Conservation (phyloP, 1,140 invertebrate species). For the Eufriesea mexicana region DNA sequence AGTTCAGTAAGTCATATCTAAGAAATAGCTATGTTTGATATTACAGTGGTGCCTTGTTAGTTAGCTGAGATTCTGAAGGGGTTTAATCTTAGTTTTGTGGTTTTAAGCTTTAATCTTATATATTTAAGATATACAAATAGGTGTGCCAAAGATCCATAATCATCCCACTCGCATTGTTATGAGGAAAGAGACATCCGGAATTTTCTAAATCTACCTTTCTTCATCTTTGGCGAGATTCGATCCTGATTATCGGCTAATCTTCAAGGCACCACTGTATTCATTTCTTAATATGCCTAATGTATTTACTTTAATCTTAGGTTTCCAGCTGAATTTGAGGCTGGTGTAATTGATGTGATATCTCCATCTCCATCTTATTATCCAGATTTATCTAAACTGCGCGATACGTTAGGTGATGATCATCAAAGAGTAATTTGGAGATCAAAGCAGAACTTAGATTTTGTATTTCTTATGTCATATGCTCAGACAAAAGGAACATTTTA, state of each 20-base stretch:
- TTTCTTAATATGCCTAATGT: slow-evolving; percentile 7
- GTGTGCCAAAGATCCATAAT: no score
- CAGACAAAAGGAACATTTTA: slow-evolving; percentile 91
- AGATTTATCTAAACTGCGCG: slow-evolving; percentile 89
- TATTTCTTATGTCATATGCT: slow-evolving; percentile 97
- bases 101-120: no score
- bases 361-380: slow-evolving; percentile 95
- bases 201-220: no score
- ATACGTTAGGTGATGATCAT: slow-evolving; percentile 93
- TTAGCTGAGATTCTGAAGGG: no score
- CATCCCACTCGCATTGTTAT: no score
- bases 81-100: no score
- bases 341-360: slow-evolving; percentile 94
- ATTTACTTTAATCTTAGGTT: slow-evolving; percentile 84
- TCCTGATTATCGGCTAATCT: no score
- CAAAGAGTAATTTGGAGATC: slow-evolving; percentile 96
- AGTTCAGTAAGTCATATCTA: slow-evolving; percentile 85
- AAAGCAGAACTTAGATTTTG: slow-evolving; percentile 98
- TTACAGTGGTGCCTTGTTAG: no score
- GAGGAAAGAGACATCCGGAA: no score
- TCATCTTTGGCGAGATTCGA: no score
- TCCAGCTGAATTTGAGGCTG: slow-evolving; percentile 88
- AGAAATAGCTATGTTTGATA: slow-evolving; percentile 3
- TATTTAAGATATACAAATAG: no score
- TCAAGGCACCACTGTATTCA: background rate